These are phyloP conservation scores for Lamellibrachia columna DNA, from an alignment of 2,888 invertebrate genomes.

Conservation along the genomic window DNA sequence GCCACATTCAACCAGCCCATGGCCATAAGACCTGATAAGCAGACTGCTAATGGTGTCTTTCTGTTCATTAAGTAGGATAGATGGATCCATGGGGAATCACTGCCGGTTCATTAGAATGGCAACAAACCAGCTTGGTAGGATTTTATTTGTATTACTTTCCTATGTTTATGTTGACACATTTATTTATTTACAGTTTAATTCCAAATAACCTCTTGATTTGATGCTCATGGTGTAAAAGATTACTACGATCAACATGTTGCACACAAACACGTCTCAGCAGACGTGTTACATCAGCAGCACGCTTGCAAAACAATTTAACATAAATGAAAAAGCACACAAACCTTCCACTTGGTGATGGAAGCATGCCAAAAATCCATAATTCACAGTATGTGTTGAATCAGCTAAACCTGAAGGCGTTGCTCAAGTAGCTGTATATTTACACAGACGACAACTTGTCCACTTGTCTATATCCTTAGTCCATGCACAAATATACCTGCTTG, in stretches of 20 bases:
- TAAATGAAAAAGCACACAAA: background rate
- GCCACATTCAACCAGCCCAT: background rate
- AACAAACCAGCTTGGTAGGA: background rate
- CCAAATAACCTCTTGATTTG: background rate
- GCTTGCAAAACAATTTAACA: background rate
- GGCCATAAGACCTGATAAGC: background rate
- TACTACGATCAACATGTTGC: background rate
- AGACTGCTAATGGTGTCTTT: background rate
- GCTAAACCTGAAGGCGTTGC: background rate
- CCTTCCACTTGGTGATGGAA: background rate
- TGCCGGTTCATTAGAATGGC: background rate
- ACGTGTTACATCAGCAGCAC: background rate
- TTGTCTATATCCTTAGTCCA: background rate
- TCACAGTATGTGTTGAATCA: background rate
- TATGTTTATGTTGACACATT: too few relatives aligned
- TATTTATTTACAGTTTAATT: too few relatives aligned
- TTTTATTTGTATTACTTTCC: too few relatives aligned
- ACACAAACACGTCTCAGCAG: background rate
- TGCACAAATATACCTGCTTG: background rate
- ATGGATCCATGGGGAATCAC: background rate
- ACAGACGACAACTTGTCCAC: background rate
- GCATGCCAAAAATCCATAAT: background rate
- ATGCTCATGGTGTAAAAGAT: background rate
- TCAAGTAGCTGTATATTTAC: background rate
- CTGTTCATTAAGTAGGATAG: background rate